Percentiles rank a stretch among this genome's conserved stretches.
Conservation (phyloP, 2,888 invertebrate species). For the Lutraria lutraria region DNA sequence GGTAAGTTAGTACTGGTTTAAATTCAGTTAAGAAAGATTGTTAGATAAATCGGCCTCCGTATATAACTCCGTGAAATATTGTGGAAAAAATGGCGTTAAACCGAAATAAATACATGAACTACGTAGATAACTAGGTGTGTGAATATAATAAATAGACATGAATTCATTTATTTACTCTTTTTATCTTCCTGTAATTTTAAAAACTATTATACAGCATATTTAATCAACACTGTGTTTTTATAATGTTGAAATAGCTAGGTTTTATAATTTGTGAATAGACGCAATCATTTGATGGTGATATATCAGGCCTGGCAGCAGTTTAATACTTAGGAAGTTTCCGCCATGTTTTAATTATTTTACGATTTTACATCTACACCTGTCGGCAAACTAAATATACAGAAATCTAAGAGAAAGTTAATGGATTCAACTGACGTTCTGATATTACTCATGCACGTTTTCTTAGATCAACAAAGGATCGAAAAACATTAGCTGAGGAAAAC, state of each 20-base stretch:
- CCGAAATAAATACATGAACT: too few relatives aligned
- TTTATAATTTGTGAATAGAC: too few relatives aligned
- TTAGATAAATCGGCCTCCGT: too few relatives aligned
- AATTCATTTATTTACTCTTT: not conserved
- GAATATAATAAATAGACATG: not conserved
- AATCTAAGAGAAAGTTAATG: not conserved
- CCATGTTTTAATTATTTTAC: too few relatives aligned
- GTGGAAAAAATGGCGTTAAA: too few relatives aligned
- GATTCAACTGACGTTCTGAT: not conserved
- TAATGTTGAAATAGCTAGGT: too few relatives aligned
- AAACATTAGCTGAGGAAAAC: not conserved
- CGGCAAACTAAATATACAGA: too few relatives aligned
- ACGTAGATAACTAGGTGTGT: not conserved
- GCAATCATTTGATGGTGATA: not conserved
- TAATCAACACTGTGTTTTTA: not conserved
- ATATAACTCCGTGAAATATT: too few relatives aligned
- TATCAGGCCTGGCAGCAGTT: not conserved
- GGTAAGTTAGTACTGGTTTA: too few relatives aligned
- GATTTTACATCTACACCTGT: too few relatives aligned
- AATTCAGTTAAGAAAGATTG: too few relatives aligned
- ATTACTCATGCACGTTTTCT: slow-evolving; percentile 3
- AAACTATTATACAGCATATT: not conserved
- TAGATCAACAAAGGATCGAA: not conserved
- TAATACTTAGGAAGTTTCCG: not conserved
- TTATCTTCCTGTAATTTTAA: not conserved